A percentile compares a stretch with the other conserved stretches of the same genome.
phyloP scores from a whole-genome alignment of 2,888 invertebrate species.

The Cephus nigrinus region DNA sequence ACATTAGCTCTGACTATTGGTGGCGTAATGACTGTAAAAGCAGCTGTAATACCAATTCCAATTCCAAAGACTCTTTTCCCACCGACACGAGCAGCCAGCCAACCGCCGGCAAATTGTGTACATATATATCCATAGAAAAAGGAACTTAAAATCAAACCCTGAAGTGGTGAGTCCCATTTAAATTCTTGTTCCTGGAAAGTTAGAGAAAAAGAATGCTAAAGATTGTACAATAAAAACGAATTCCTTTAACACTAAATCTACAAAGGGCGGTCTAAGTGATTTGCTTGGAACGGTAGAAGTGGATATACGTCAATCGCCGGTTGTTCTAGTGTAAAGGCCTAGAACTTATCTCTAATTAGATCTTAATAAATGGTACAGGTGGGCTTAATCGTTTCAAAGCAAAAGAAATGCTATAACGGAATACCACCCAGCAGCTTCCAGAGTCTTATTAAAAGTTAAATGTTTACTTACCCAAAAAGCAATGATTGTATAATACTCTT shows the following conservation, averaged over 20 bases:
- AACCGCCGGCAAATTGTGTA: constrained; percentile 87
- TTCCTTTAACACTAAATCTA: neutral
- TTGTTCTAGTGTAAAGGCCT: neutral
- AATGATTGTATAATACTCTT: neutral
- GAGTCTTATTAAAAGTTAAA: neutral
- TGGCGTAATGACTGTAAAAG: constrained; percentile 85
- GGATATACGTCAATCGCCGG: too few relatives aligned
- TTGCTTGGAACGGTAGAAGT: too few relatives aligned
- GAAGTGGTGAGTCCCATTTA: constrained; percentile 82
- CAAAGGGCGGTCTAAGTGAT: too few relatives aligned
- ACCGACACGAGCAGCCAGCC: constrained; percentile 85
- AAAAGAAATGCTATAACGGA: neutral
- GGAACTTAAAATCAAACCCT: constrained; percentile 84
- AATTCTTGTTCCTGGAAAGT: constrained; percentile 76
- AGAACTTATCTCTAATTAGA: neutral
- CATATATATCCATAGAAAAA: constrained; percentile 92
- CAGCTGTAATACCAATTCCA: constrained; percentile 82
- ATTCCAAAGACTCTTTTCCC: constrained; percentile 85
- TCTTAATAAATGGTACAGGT: neutral
- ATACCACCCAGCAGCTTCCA: neutral
- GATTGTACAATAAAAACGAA: neutral
- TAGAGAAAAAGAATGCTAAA: neutral
- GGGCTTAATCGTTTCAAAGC: neutral
- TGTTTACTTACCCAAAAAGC: neutral
- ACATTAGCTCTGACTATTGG: constrained; percentile 79